A percentile compares a stretch with the other conserved stretches of the same genome.
phyloP scores from a whole-genome alignment of 2,113 vertebrate species.

The Climacteris rufus region DNA sequence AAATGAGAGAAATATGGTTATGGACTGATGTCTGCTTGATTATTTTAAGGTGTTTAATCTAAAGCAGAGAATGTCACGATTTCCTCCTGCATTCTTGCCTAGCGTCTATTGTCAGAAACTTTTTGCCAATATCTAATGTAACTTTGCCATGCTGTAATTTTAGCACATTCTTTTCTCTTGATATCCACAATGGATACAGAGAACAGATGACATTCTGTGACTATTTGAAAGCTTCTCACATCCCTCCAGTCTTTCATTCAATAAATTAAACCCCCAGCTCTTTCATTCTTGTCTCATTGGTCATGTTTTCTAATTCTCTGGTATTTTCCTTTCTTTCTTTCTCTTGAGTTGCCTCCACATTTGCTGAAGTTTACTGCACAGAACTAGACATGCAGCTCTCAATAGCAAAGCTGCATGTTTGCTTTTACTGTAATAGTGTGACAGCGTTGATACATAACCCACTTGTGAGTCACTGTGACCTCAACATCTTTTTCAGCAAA shows the following conservation, averaged over 20 bases:
- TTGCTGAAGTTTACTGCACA: background rate
- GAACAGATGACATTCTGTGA: background rate
- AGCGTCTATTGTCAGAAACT: background rate
- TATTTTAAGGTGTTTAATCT: background rate
- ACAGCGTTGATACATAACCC: conserved; percentile 17
- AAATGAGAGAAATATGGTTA: background rate
- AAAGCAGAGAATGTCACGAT: background rate
- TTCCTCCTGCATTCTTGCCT: background rate
- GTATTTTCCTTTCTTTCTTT: conserved; percentile 6
- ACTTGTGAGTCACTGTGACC: conserved; percentile 27
- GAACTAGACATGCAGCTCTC: background rate
- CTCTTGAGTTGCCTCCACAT: background rate
- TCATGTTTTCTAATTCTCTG: background rate
- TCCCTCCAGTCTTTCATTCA: background rate
- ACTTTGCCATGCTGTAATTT: background rate
- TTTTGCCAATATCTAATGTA: background rate
- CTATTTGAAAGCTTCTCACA: background rate
- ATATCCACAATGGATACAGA: background rate
- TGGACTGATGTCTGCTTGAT: background rate
- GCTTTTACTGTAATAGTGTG: background rate
- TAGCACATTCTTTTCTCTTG: background rate
- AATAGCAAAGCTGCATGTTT: background rate
- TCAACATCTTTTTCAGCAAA: conserved; percentile 34
- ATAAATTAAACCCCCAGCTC: background rate
- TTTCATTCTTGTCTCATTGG: background rate